Evolutionary conservation across 1,140 invertebrate genomes (phyloP), one percentile per base, ranked within the genome.

Genomic region (Cyclina sinensis): DNA sequence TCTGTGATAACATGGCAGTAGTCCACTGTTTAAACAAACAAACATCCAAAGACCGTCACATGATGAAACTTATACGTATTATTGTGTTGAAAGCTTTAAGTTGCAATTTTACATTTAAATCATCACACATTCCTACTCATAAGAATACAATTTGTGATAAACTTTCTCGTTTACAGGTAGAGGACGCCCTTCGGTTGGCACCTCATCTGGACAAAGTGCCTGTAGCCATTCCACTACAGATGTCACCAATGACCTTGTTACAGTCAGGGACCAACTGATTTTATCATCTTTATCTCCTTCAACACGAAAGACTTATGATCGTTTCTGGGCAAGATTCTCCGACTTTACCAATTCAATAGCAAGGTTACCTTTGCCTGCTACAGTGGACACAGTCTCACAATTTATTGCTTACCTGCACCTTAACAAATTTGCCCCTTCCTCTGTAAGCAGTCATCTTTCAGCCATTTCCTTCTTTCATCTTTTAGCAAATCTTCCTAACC

Each of bases 21-120:
- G 74, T 78, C 18, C 46, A 83, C 32, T 79, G 89, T 57, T 80
- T 46, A 30, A 78, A 78, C 24, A 78, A 78, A 12, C 74, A 78
- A 51, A 78, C 74, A 18, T 78, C 74, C 4, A 78, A 78, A 48
- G 74, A 78, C 27, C 12, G 27, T 12, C 14, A 16, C 27, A 81
- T 81, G 54, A 81, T 81, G 78, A 81, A 57, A 24, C 51, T 81
- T 24, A 35, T 81, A 21, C n/a, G 78, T 7, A 30, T 37, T 35
- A 81, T 81, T 32, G 78, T 81, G 12, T 43, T 83, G 9, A 7
- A 39, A 37, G 62, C 62, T 24, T 46, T 83, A 43, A 32, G 46
- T 7, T 18, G 14, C 30, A 83, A 68, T 68, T 83, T 83, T 24
- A 37, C 18, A 24, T 80, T 80, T 51, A 21, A 14, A 5, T 32